A percentile compares a stretch with the other conserved stretches of the same genome.
Conservation (phyloP, 2,113 vertebrate species). For the Hystrix cristata region DNA sequence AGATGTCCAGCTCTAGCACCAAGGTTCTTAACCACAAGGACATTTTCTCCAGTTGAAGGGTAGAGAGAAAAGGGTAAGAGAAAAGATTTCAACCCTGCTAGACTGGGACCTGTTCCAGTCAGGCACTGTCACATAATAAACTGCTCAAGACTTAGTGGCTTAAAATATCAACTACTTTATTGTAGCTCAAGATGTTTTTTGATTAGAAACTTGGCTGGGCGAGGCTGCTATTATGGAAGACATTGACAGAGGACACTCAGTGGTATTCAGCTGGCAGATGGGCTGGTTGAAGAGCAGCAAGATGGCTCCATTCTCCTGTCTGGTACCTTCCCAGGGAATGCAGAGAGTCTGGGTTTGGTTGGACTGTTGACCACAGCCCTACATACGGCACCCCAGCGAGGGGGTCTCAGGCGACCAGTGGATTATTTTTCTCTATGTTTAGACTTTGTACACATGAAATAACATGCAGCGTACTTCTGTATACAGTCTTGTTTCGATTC, state of each 20-base stretch:
- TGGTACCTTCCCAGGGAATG: neutral
- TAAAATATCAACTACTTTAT: slow-evolving; percentile 6
- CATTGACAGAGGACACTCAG: neutral
- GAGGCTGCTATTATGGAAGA: neutral
- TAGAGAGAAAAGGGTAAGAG: neutral
- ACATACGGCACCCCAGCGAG: fast-evolving
- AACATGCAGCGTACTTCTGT: neutral
- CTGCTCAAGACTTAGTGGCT: neutral
- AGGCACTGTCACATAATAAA: neutral
- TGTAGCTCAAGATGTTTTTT: neutral
- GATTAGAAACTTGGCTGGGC: neutral
- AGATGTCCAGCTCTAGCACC: neutral
- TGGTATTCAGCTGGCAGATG: neutral
- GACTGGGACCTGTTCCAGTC: neutral
- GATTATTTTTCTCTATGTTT: neutral
- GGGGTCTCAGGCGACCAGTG: neutral
- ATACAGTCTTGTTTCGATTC: neutral
- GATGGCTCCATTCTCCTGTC: neutral
- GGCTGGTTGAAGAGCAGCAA: neutral
- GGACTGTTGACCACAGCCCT: neutral
- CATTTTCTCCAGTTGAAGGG: neutral
- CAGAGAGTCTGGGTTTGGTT: neutral
- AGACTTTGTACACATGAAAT: neutral
- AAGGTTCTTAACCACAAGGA: neutral
- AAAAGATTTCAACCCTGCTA: neutral